These are phyloP conservation scores for Clarias magur DNA, from an alignment of 2,113 vertebrate genomes.

Conservation along the genomic window DNA sequence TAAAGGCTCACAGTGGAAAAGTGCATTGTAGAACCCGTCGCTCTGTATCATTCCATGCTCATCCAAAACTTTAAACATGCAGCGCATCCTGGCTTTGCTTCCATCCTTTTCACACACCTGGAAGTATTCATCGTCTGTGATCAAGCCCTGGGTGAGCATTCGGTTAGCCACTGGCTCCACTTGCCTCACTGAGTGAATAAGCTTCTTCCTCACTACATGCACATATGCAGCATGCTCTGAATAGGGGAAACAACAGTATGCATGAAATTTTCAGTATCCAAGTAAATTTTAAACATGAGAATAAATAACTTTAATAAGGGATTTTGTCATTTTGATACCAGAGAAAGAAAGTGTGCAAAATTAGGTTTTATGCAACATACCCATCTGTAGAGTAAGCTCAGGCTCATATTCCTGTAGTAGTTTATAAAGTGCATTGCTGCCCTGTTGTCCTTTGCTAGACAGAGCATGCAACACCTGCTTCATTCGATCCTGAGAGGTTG, in stretches of 20 bases:
- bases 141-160: constrained; percentile 17
- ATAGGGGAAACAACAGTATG: background rate
- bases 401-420: constrained; percentile 34
- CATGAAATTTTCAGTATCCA: background rate
- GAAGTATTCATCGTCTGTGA: constrained; percentile 29
- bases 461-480: background rate
- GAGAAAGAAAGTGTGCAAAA: no score
- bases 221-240: constrained; percentile 26
- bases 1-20: constrained; percentile 35
- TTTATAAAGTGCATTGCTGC: constrained; percentile 15
- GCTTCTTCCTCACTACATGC: background rate
- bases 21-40: constrained; percentile 20
- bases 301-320: background rate
- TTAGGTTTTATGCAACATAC: background rate
- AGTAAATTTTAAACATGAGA: background rate
- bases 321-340: background rate
- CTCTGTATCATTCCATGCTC: background rate
- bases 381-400: constrained; percentile 30
- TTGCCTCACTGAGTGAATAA: constrained; percentile 9
- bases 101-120: constrained; percentile 16
- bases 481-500: constrained; percentile 20
- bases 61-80: constrained; percentile 22
- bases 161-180: constrained; percentile 21
- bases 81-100: background rate
- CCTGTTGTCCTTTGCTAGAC: background rate